Percentiles rank a stretch among this genome's conserved stretches.
phyloP scores from a whole-genome alignment of 1,140 invertebrate species.

The Teleopsis dalmanni region DNA sequence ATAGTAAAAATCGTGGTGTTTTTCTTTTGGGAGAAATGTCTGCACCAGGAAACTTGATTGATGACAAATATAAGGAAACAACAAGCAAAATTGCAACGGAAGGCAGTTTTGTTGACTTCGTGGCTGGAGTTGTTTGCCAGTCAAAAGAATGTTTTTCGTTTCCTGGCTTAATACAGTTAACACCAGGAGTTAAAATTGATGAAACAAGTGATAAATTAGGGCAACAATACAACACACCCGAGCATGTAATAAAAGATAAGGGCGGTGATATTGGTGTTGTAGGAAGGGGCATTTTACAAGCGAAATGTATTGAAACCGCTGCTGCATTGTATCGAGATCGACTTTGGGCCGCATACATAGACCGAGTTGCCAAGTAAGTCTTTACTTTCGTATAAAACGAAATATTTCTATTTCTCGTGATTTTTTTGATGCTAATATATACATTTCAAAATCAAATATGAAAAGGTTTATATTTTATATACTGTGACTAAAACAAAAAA shows the following conservation, averaged over 20 bases:
- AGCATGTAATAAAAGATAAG: slow-evolving; percentile 65
- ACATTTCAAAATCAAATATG: too few relatives aligned
- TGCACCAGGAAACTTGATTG: slow-evolving; percentile 68
- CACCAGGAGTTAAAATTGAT: slow-evolving; percentile 74
- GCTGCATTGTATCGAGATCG: slow-evolving; percentile 65
- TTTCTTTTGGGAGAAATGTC: slow-evolving; percentile 86
- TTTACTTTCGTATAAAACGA: too few relatives aligned
- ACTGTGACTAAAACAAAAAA: too few relatives aligned
- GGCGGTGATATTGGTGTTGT: slow-evolving; percentile 91
- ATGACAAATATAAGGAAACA: slow-evolving; percentile 60
- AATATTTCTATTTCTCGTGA: too few relatives aligned
- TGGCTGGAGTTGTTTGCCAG: slow-evolving; percentile 85
- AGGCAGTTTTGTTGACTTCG: slow-evolving; percentile 55
- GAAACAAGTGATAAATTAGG: slow-evolving; percentile 55
- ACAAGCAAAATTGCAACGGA: slow-evolving; percentile 60
- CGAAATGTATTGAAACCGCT: slow-evolving; percentile 54
- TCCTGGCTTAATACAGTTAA: slow-evolving; percentile 73
- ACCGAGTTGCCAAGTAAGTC: slow-evolving; percentile 46
- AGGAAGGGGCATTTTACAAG: slow-evolving; percentile 77
- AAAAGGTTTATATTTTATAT: too few relatives aligned
- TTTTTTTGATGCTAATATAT: too few relatives aligned
- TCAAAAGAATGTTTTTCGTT: slow-evolving; percentile 55
- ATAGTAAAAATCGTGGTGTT: slow-evolving; percentile 49
- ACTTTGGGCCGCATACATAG: slow-evolving; percentile 70
- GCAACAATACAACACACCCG: slow-evolving; percentile 78